Base-by-base conservation (phyloP, 2,797 vertebrate genomes). In the Periophthalmus magnuspinnatus region DNA sequence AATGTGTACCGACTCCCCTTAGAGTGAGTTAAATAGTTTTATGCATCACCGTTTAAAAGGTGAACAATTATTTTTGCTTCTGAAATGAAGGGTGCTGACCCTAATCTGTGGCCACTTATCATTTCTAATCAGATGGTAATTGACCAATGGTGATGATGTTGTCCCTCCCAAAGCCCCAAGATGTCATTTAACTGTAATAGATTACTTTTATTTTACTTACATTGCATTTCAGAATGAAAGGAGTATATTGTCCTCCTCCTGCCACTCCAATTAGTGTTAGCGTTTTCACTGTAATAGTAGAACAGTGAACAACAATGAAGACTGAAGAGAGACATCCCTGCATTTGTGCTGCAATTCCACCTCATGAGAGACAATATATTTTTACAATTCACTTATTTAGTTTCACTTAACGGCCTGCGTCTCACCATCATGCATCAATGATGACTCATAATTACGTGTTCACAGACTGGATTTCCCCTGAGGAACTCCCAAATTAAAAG, bases 21-120 rank as follows among this genome's bases (percentile, higher is more conserved):
- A 75, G 86, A 85, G 83, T 86, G 84, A 79, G 86, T 80, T 91
- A 89, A 93, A 90, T 84, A 81, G 83, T 89, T 89, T 89, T 86
- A 81, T 86, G 84, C 89, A 87, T 93, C 71, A 65, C 84, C 82
- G 85, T 93, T 89, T 89, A 74, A 84, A 84, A 90, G 92, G 92
- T 93, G 93, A 94, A 91, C 91, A 91, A 93, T 94, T 91, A 91
- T 91, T 93, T 90, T 94, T 75, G 91, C 89, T 78, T 87, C 86
- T 93, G 89, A 96, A 95, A 96, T 95, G 91, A 96, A 93, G 95
- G 95, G 93, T 92, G 80, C 81, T 93, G 94, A 95, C 95, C 95
- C 93, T 94, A 91, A 94, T 95, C 94, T 92, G 86, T 82, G 88
- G 86, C 91, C 92, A 94, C 91, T 94, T 93, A 95, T 94, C 90